Evolutionary conservation across 2,113 vertebrate species (phyloP).

Genomic region (Abramis brama): DNA sequence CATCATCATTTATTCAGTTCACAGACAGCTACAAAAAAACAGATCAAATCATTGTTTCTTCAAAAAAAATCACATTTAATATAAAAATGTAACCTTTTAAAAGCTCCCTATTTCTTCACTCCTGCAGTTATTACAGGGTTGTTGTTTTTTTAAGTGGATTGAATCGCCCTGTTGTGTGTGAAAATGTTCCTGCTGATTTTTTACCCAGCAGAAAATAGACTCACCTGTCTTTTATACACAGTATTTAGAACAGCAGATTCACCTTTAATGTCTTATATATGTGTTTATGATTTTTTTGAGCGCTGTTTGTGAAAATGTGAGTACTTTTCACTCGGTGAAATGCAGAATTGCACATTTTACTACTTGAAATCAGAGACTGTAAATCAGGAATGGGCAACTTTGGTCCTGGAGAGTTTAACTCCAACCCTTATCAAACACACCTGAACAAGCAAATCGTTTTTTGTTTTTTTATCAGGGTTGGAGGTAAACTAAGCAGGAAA

Average conservation of each 20-base stretch:
- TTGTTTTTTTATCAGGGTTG: too few species aligned
- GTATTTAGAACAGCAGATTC: constrained; percentile 15
- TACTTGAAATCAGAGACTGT: constrained; percentile 47
- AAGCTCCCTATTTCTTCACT: not conserved
- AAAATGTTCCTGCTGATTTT: not conserved
- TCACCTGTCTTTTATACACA: not conserved
- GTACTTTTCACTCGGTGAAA: not conserved
- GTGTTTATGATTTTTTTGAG: not conserved
- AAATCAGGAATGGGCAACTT: not conserved
- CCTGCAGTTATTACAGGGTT: not conserved
- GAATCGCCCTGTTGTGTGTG: not conserved
- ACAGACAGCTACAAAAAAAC: not conserved
- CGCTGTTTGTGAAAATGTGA: not conserved
- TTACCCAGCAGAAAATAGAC: not conserved
- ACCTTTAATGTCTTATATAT: not conserved
- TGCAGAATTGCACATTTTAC: constrained; percentile 44
- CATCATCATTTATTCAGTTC: not conserved
- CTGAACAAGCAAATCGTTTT: too few species aligned
- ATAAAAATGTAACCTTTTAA: not conserved
- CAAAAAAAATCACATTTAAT: not conserved
- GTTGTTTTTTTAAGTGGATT: not conserved
- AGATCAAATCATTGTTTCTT: not conserved
- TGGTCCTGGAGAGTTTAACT: too few species aligned
- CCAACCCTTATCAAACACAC: too few species aligned
- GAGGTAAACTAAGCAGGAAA: too few species aligned